Evolutionary conservation across 2,888 invertebrate species (phyloP), one percentile per base, ranked within the genome.

Genomic region (Chalcis sispes): DNA sequence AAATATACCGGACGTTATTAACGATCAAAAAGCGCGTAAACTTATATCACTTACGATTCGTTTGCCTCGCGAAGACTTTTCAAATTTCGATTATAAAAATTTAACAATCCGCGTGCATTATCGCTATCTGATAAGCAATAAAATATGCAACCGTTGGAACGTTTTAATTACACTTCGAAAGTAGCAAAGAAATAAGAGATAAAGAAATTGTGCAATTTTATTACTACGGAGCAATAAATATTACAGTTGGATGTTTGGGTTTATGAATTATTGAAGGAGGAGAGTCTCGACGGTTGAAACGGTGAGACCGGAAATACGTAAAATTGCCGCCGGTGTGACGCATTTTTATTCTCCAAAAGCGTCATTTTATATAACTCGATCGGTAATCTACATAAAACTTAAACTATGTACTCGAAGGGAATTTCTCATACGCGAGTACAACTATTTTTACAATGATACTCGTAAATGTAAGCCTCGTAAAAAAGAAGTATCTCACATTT

Each of bases 251-350:
- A 54, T 50, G 50, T 72, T 67, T 58, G 59, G 40, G n/a, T 48
- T 71, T 61, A 72, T 72, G 67, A 72, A 72, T 64, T 61, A 77
- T 73, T 61, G 65, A 72, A 50, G 73, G 52, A 54, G 7, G 36
- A 23, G 10, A n/a, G 10, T 10, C 5, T 42, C 20, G 25, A 23
- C 36, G 13, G 10, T 40, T n/a, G n/a, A n/a, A n/a, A n/a, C n/a
- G n/a, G n/a, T n/a, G n/a, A n/a, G 69, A n/a, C 67, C 54, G 56
- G 61, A 73, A 67, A 61, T 54, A 42, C 29, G 61, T 32, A 36
- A 54, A 67, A 74, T 67, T 46, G 52, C n/a, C 36, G 50, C 13
- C 29, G 13, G 40, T 18, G 48, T 15, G n/a, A 4, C 32, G 59
- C 18, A 50, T 29, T 65, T n/a, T 66, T 65, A 48, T 50, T 65